These are phyloP conservation scores for Drosophila lacertosa DNA, from an alignment of 1,140 invertebrate species.

Conservation along the genomic window DNA sequence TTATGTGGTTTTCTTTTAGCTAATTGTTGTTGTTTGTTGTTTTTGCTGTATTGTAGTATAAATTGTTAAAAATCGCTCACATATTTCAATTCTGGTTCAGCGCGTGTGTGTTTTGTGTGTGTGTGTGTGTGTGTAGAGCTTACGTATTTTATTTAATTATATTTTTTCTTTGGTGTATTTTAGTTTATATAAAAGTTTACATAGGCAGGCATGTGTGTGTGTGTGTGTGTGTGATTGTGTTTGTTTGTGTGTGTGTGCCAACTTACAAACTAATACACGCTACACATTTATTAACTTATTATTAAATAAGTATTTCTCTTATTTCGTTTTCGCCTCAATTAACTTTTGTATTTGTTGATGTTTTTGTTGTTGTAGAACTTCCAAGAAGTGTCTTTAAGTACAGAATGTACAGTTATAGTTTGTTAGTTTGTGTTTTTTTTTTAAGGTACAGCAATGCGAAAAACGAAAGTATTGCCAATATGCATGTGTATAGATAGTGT, in stretches of 20 bases:
- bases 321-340: conserved; percentile 15
- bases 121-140: conserved; percentile 38
- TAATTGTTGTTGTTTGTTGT: conserved; percentile 55
- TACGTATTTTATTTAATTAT: conserved; percentile 67
- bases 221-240: conserved; percentile 34
- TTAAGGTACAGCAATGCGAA: conserved; percentile 77
- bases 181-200: conserved; percentile 67
- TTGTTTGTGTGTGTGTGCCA: conserved; percentile 43
- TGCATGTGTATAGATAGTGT: conserved; percentile 40
- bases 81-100: conserved; percentile 61
- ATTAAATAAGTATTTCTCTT: conserved; percentile 63
- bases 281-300: conserved; percentile 78
- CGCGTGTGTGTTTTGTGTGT: conserved; percentile 47
- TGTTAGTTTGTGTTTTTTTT: conserved; percentile 42
- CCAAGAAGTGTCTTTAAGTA: conserved; percentile 72
- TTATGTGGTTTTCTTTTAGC: conserved; percentile 63
- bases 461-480: conserved; percentile 68
- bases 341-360: conserved; percentile 39
- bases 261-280: conserved; percentile 71
- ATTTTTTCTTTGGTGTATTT: conserved; percentile 60
- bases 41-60: conserved; percentile 43
- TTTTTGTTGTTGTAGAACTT: conserved; percentile 65
- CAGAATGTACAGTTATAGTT: conserved; percentile 75
- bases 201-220: conserved; percentile 65
- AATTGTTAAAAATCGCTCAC: conserved; percentile 75